Conservation (phyloP, 1,140 invertebrate genomes). For the Micrasema minimum region DNA sequence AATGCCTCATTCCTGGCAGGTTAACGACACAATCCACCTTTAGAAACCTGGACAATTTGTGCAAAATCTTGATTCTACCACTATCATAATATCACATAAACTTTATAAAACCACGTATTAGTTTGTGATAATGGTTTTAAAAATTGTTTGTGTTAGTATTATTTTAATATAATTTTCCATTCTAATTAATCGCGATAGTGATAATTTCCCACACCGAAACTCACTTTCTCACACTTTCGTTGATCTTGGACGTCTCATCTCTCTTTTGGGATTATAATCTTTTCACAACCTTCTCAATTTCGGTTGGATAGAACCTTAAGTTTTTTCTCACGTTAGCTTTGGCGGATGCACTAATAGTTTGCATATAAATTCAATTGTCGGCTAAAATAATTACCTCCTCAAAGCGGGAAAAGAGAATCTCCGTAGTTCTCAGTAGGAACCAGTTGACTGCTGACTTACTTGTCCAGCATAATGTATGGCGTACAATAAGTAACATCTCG, state of each 20-base stretch:
- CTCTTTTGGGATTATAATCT: background rate
- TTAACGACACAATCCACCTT: background rate
- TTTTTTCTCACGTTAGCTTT: background rate
- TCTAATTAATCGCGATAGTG: background rate
- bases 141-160: no score
- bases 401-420: no score
- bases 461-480: background rate
- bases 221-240: conserved; percentile 21
- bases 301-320: background rate
- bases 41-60: conserved; percentile 1
- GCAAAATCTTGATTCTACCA: background rate
- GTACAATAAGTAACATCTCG: no score
- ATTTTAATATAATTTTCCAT: background rate
- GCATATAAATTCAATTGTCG: background rate
- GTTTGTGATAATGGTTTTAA: no score
- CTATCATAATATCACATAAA: no score
- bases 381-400: background rate
- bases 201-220: background rate
- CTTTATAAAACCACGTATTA: no score
- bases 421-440: no score
- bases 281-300: background rate
- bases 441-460: background rate
- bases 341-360: background rate
- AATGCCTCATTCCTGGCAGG: background rate
- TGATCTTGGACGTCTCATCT: background rate